phyloP scores from a whole-genome alignment of 2,113 vertebrate species.

The Mustelus asterias region DNA sequence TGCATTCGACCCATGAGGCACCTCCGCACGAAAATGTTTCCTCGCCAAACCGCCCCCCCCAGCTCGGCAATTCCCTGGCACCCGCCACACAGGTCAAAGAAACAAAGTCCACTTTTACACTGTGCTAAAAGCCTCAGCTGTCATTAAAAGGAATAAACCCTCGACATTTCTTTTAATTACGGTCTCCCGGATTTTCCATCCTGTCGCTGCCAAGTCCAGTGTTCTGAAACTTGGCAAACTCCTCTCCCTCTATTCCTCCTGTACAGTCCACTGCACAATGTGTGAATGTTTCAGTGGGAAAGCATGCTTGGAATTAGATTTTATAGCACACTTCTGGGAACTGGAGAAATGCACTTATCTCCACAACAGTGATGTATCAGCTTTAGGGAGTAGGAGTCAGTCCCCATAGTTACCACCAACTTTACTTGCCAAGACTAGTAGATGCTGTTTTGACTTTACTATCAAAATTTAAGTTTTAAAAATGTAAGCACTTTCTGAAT shows the following conservation, averaged over 20 bases:
- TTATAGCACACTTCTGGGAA: slow-evolving; percentile 26
- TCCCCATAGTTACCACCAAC: background rate
- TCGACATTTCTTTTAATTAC: slow-evolving; percentile 6
- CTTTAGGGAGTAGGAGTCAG: background rate
- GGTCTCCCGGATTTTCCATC: background rate
- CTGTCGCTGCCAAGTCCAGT: background rate
- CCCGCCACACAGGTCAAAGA: background rate
- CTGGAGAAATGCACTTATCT: background rate
- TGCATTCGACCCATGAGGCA: background rate
- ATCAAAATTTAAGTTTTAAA: background rate
- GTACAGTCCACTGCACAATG: slow-evolving; percentile 8
- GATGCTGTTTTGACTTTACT: background rate
- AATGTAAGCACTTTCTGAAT: background rate
- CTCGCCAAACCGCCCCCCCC: background rate
- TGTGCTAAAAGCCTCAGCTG: background rate
- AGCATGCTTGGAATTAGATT: slow-evolving; percentile 28
- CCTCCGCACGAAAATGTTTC: background rate
- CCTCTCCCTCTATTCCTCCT: background rate
- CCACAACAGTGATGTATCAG: background rate
- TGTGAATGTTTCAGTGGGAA: slow-evolving; percentile 10
- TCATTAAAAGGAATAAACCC: background rate
- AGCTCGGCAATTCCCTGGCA: background rate
- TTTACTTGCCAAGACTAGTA: background rate
- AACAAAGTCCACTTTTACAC: background rate
- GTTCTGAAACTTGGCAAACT: background rate